These are phyloP conservation scores for Sebastes aleutianus DNA, from an alignment of 2,797 vertebrate species.

Conservation along the genomic window DNA sequence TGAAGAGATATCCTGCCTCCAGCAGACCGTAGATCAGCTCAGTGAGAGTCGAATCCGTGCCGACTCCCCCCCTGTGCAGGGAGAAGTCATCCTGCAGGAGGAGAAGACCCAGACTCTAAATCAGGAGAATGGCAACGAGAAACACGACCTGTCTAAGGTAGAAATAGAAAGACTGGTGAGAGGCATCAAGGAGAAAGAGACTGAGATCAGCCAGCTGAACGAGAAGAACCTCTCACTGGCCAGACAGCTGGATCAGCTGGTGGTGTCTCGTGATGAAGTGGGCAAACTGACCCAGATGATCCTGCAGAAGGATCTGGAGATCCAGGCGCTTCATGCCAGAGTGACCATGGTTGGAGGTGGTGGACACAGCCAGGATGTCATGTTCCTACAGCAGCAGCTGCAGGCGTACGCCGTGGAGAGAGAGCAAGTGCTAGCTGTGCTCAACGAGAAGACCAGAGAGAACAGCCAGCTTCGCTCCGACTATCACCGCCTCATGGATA, in stretches of 20 bases:
- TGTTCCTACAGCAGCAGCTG: conserved; percentile 94
- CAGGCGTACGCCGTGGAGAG: conserved; percentile 91
- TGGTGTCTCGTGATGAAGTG: conserved; percentile 88
- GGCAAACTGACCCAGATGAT: conserved; percentile 93
- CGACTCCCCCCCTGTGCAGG: conserved; percentile 65
- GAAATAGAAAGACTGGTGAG: conserved; percentile 91
- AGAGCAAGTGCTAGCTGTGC: conserved; percentile 91
- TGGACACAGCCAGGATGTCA: conserved; percentile 85
- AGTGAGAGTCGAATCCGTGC: conserved; percentile 77
- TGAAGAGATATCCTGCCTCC: conserved; percentile 87
- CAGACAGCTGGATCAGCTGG: conserved; percentile 91
- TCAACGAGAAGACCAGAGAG: conserved; percentile 96
- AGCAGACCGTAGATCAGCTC: conserved; percentile 84
- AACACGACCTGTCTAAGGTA: conserved; percentile 96
- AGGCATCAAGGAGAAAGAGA: conserved; percentile 96
- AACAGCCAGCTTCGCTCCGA: conserved; percentile 95
- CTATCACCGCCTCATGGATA: conserved; percentile 93
- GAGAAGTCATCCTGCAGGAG: conserved; percentile 89
- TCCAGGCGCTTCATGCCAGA: conserved; percentile 91
- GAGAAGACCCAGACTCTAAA: conserved; percentile 89
- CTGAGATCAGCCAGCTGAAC: conserved; percentile 92
- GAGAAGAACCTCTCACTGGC: conserved; percentile 93
- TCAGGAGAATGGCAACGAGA: conserved; percentile 93
- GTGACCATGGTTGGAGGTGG: conserved; percentile 77
- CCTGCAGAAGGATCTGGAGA: conserved; percentile 95